A percentile compares a stretch with the other conserved stretches of the same genome.
These are phyloP conservation scores for Triops cancriformis DNA, from an alignment of 1,140 invertebrate genomes.

Conservation along the genomic window DNA sequence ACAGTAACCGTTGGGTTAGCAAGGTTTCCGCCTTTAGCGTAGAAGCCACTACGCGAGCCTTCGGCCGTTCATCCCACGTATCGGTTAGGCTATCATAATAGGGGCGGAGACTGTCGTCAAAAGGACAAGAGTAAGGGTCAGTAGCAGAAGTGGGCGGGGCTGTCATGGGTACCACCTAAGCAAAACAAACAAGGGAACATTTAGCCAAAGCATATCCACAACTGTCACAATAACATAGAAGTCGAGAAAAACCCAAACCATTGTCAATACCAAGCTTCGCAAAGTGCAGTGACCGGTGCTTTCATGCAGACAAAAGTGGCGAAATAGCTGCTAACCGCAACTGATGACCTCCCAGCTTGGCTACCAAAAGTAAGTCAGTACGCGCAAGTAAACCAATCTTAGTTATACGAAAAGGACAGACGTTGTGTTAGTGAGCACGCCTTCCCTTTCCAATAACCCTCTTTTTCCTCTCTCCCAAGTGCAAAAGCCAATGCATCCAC, in stretches of 20 bases:
- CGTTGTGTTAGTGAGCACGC: neutral
- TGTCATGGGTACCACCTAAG: slow-evolving; percentile 9
- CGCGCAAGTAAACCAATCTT: neutral
- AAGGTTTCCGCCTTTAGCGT: neutral
- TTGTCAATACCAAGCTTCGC: slow-evolving; percentile 2
- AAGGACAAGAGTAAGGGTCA: neutral
- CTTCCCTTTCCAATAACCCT: neutral
- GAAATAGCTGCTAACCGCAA: neutral
- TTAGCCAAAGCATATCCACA: neutral
- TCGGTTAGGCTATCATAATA: slow-evolving; percentile 14
- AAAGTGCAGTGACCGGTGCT: neutral
- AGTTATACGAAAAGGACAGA: neutral
- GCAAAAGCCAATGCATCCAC: slow-evolving; percentile 2
- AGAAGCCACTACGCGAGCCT: neutral
- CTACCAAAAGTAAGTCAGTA: slow-evolving; percentile 14
- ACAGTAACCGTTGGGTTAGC: neutral
- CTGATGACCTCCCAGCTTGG: neutral
- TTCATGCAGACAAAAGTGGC: slow-evolving; percentile 13
- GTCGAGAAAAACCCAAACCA: neutral
- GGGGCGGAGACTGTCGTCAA: neutral
- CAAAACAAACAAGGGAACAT: neutral
- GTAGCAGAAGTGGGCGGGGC: slow-evolving; percentile 2
- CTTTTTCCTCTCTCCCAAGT: neutral
- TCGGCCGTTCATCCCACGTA: neutral
- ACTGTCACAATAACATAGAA: neutral